phyloP scores from a whole-genome alignment of 2,797 vertebrate species.

The Crypturellus tataupa region DNA sequence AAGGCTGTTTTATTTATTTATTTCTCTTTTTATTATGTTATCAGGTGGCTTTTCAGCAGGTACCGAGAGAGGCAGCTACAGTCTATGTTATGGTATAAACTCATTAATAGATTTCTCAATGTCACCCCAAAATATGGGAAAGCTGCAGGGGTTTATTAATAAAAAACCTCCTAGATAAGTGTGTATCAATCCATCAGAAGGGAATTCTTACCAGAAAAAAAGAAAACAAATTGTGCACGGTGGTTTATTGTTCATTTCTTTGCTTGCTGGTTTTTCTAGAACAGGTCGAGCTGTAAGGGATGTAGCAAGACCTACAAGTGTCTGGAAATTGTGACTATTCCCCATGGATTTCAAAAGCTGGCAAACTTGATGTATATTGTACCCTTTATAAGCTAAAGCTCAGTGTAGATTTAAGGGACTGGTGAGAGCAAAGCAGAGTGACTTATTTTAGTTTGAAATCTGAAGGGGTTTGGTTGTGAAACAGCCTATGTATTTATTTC shows the following conservation, averaged over 20 bases:
- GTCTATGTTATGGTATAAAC: not conserved
- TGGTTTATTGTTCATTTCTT: not conserved
- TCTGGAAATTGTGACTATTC: not conserved
- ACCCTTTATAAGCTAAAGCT: not conserved
- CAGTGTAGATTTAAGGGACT: not conserved
- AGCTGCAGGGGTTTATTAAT: not conserved
- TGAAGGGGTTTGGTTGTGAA: not conserved
- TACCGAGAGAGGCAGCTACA: not conserved
- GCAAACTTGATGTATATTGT: not conserved
- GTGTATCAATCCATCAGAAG: not conserved
- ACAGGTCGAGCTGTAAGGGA: not conserved
- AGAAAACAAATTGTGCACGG: fast-evolving
- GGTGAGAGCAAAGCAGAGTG: not conserved
- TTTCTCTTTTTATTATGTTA: not conserved
- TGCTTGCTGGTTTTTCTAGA: not conserved
- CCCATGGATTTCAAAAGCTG: not conserved
- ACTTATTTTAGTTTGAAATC: not conserved
- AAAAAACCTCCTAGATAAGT: not conserved
- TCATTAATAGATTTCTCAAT: not conserved
- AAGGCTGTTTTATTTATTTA: not conserved
- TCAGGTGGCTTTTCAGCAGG: fast-evolving
- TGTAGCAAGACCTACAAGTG: not conserved
- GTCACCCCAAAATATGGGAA: not conserved
- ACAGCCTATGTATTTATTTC: not conserved
- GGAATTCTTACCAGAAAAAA: not conserved